Percentiles rank a stretch among this genome's conserved stretches.
Evolutionary conservation across 2,888 invertebrate species (phyloP).

Genomic region (Protodeltote pygarga): DNA sequence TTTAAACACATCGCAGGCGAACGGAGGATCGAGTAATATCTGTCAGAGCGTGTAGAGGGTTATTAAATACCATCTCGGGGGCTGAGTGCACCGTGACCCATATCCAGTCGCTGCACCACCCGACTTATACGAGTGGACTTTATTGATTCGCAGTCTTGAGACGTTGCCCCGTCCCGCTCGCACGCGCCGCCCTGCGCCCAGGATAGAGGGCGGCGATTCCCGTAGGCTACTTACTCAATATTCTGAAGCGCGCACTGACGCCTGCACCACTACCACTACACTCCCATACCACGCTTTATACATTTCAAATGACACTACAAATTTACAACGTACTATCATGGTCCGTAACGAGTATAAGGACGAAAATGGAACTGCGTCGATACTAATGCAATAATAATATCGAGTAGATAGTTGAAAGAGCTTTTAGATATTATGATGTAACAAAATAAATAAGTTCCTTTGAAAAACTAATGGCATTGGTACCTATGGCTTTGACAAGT

Average conservation of each 20-base stretch:
- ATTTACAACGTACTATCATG: slow-evolving; percentile 16
- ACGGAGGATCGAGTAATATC: slow-evolving; percentile 71
- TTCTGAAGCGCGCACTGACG: slow-evolving; percentile 73
- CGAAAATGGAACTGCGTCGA: slow-evolving; percentile 3
- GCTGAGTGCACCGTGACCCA: slow-evolving; percentile 84
- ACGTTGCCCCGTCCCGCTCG: slow-evolving; percentile 76
- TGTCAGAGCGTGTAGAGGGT: slow-evolving; percentile 72
- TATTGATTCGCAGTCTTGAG: slow-evolving; percentile 88
- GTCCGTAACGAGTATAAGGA: slow-evolving; percentile 1
- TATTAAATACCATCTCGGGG: slow-evolving; percentile 79
- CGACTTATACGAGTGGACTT: slow-evolving; percentile 85
- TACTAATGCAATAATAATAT: slow-evolving; percentile 10
- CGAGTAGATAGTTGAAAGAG: background rate
- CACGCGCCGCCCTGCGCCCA: slow-evolving; percentile 51
- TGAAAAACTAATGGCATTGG: no score
- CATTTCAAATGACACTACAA: slow-evolving; percentile 15
- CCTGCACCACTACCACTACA: slow-evolving; percentile 67
- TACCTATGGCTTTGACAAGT: no score
- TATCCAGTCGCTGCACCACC: slow-evolving; percentile 80
- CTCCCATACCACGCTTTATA: slow-evolving; percentile 24
- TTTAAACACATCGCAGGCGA: slow-evolving; percentile 53
- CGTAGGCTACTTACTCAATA: slow-evolving; percentile 83
- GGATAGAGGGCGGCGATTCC: slow-evolving; percentile 58
- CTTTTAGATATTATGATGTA: slow-evolving; percentile 21
- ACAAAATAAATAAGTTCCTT: slow-evolving; percentile 28